These are phyloP conservation scores for Tokudaia tokunoshimensis DNA, from an alignment of 2,797 vertebrate species.

Conservation along the genomic window DNA sequence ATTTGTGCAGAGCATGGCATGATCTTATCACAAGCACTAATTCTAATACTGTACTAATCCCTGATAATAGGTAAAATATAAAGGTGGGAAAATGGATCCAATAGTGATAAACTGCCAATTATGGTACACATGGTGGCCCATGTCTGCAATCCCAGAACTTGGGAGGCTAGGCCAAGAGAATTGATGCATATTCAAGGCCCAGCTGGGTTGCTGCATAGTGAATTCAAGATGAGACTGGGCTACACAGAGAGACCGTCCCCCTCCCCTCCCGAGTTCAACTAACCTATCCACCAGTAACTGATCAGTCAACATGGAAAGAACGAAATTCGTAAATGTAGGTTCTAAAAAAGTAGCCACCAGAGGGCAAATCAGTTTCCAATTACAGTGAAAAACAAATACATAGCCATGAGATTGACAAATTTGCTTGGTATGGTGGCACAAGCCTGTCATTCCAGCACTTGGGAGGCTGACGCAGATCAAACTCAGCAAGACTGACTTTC, in stretches of 20 bases:
- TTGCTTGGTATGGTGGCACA: neutral
- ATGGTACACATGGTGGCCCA: neutral
- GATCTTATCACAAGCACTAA: neutral
- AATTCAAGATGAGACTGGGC: neutral
- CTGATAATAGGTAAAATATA: neutral
- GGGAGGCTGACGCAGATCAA: neutral
- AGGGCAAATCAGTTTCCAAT: conserved; percentile 57
- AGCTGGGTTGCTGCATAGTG: neutral
- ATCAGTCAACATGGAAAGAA: neutral
- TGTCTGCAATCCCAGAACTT: neutral
- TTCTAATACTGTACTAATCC: neutral
- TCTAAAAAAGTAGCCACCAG: neutral
- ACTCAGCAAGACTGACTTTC: neutral
- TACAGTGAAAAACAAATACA: conserved; percentile 26
- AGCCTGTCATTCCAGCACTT: neutral
- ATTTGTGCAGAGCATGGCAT: neutral
- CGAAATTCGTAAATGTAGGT: conserved; percentile 37
- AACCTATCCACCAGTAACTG: neutral
- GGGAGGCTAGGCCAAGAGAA: neutral
- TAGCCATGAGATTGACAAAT: neutral
- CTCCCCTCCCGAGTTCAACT: neutral
- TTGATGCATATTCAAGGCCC: neutral
- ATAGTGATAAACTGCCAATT: neutral
- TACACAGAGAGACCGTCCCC: neutral
- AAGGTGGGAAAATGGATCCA: neutral